phyloP scores from a whole-genome alignment of 1,140 invertebrate genomes.

The Pectinophora gossypiella region DNA sequence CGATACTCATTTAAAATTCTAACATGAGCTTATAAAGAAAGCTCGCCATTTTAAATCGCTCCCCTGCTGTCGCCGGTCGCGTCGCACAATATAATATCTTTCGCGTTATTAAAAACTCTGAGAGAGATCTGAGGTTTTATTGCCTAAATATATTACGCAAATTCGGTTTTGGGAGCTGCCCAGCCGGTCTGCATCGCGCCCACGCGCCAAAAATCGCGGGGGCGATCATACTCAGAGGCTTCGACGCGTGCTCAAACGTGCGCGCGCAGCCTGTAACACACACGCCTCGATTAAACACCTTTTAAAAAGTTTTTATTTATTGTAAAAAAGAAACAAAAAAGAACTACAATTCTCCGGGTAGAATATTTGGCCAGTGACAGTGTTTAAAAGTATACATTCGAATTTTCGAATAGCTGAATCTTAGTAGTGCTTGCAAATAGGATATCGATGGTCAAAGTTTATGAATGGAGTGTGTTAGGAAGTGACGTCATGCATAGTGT shows the following conservation, averaged over 20 bases:
- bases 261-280: constrained; percentile 54
- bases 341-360: constrained; percentile 18
- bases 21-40: constrained; percentile 69
- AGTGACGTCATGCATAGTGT: constrained; percentile 71
- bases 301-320: not conserved
- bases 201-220: constrained; percentile 63
- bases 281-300: constrained; percentile 35
- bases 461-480: constrained; percentile 67
- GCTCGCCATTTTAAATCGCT: constrained; percentile 65
- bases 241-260: constrained; percentile 54
- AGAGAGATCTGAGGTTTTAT: constrained; percentile 50
- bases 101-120: too few species aligned
- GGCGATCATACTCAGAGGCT: constrained; percentile 52
- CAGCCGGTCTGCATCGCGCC: constrained; percentile 39
- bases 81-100: not conserved
- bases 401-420: constrained; percentile 14
- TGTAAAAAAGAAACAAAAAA: constrained; percentile 39
- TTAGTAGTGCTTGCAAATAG: constrained; percentile 40
- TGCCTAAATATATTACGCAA: constrained; percentile 64
- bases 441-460: constrained; percentile 48
- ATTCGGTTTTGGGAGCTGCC: constrained; percentile 50
- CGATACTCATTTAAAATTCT: constrained; percentile 75
- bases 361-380: constrained; percentile 19
- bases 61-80: constrained; percentile 60
- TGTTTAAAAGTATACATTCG: constrained; percentile 24